phyloP scores from a whole-genome alignment of 2,113 vertebrate genomes.

The Cebus imitator region DNA sequence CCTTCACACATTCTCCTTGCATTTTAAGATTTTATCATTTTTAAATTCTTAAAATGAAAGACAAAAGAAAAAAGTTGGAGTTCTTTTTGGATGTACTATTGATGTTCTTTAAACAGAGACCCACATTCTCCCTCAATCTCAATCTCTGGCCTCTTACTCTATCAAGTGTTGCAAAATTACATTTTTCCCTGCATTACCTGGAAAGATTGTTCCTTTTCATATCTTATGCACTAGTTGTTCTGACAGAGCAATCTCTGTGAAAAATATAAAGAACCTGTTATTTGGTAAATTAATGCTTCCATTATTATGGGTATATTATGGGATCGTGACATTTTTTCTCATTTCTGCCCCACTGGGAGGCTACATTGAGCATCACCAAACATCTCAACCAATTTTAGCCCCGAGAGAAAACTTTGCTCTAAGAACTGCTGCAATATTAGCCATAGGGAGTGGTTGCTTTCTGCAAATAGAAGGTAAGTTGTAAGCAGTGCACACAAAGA shows the following conservation, averaged over 20 bases:
- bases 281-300: slow-evolving; percentile 35
- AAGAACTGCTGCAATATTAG: background rate
- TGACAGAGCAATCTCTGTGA: slow-evolving; percentile 20
- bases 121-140: background rate
- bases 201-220: slow-evolving; percentile 43
- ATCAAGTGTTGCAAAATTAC: slow-evolving; percentile 50
- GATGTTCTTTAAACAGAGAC: background rate
- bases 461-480: background rate
- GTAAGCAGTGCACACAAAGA: background rate
- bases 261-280: slow-evolving; percentile 33
- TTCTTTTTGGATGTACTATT: background rate
- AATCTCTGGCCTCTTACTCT: slow-evolving; percentile 45
- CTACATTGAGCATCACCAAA: background rate
- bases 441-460: background rate
- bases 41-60: slow-evolving; percentile 55
- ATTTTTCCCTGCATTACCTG: slow-evolving; percentile 56
- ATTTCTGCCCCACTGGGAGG: background rate
- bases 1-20: background rate
- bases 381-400: background rate
- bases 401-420: background rate
- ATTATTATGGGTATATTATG: background rate
- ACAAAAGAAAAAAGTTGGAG: background rate
- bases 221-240: background rate
- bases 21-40: background rate
- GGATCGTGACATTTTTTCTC: slow-evolving; percentile 22